Conservation (phyloP, 2,797 vertebrate species). For the Sebastes hubbsi region DNA sequence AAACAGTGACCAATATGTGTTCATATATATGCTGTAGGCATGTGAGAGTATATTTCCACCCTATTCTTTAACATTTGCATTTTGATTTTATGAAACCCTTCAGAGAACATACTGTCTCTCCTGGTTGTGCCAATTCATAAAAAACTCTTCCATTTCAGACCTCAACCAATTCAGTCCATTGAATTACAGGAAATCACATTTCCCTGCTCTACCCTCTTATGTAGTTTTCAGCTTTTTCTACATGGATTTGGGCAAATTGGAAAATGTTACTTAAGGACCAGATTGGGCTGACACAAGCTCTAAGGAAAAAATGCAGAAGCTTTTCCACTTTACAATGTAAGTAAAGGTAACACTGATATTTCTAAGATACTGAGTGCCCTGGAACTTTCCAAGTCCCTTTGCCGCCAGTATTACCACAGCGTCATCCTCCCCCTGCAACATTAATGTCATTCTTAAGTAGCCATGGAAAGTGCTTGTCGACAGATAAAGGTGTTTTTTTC, state of each 20-base stretch:
- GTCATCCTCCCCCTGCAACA: conserved; percentile 59
- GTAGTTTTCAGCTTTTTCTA: conserved; percentile 25
- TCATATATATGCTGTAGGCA: background rate
- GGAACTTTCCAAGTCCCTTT: conserved; percentile 44
- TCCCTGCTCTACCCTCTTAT: conserved; percentile 18
- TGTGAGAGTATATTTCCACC: background rate
- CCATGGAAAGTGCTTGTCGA: conserved; percentile 64
- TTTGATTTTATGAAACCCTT: background rate
- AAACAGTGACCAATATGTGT: background rate
- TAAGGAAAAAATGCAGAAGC: conserved; percentile 8
- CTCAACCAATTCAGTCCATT: conserved; percentile 13
- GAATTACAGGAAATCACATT: conserved; percentile 49
- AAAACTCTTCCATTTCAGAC: conserved; percentile 19
- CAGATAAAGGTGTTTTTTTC: conserved; percentile 61
- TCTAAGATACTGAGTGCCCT: conserved; percentile 51
- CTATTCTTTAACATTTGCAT: background rate
- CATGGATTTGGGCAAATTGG: conserved; percentile 47
- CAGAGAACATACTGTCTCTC: conserved; percentile 8
- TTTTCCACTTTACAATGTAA: conserved; percentile 43
- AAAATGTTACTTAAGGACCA: conserved; percentile 45
- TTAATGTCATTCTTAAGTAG: conserved; percentile 75
- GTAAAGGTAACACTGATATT: conserved; percentile 61
- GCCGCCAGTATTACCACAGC: conserved; percentile 47
- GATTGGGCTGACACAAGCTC: conserved; percentile 5
- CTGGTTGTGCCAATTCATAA: conserved; percentile 1